Conservation (phyloP, 2,797 vertebrate genomes). For the Helicolenus hilgendorfi region DNA sequence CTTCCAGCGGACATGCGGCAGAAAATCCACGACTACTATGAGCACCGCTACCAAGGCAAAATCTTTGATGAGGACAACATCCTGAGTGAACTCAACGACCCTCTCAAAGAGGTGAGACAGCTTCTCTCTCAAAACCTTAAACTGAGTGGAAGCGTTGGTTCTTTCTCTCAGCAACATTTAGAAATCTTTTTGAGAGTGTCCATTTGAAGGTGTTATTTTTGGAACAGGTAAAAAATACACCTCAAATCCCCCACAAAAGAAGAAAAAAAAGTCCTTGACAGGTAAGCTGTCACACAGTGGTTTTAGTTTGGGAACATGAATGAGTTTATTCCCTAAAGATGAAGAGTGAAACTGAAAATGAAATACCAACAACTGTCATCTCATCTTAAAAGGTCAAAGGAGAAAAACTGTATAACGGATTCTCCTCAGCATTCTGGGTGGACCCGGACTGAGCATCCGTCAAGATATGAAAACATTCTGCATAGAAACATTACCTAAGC, state of each 20-base stretch:
- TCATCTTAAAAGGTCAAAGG: slow-evolving; percentile 35
- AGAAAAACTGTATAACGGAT: slow-evolving; percentile 42
- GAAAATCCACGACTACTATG: slow-evolving; percentile 99
- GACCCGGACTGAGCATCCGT: slow-evolving; percentile 19
- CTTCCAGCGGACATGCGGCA: slow-evolving; percentile 99
- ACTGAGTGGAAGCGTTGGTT: neutral
- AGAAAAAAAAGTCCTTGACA: slow-evolving; percentile 38
- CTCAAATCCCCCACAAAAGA: neutral
- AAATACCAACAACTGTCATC: slow-evolving; percentile 43
- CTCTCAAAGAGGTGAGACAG: slow-evolving; percentile 96
- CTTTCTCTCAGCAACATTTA: neutral
- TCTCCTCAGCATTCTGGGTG: slow-evolving; percentile 39
- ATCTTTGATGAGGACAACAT: slow-evolving; percentile 99
- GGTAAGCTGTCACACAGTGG: slow-evolving; percentile 29
- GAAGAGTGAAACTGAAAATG: slow-evolving; percentile 31
- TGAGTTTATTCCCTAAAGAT: slow-evolving; percentile 20
- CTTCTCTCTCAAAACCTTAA: neutral
- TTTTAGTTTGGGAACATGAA: slow-evolving; percentile 50
- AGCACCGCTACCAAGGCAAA: slow-evolving; percentile 99
- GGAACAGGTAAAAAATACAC: slow-evolving; percentile 26
- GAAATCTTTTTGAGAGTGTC: slow-evolving; percentile 12
- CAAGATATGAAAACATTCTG: slow-evolving; percentile 19
- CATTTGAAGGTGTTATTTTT: slow-evolving; percentile 63
- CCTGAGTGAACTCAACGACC: slow-evolving; percentile 98
- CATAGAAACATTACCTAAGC: neutral